A percentile compares a stretch with the other conserved stretches of the same genome.
Conservation (phyloP, 2,888 invertebrate species). For the Ernsta delagoae region DNA sequence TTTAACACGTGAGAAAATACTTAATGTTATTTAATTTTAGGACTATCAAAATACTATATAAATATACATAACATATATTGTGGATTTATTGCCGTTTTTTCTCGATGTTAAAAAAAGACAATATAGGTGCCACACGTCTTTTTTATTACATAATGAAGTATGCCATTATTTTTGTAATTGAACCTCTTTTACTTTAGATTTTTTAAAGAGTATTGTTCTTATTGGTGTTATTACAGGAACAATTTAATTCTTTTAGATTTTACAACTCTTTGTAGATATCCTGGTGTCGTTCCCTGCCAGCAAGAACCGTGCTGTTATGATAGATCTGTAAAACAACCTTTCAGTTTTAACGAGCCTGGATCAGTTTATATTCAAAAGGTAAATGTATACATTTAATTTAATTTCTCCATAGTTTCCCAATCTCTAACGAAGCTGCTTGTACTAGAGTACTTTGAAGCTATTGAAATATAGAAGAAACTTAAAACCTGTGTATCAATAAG, state of each 20-base stretch:
- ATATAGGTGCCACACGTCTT: too few species aligned
- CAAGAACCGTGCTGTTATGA: background rate
- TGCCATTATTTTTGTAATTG: too few species aligned
- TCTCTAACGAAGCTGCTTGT: background rate
- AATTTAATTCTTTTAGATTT: background rate
- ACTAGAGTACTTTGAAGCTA: too few species aligned
- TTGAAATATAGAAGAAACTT: background rate
- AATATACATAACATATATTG: too few species aligned
- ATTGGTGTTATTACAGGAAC: too few species aligned
- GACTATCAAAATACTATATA: background rate
- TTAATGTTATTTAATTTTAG: background rate
- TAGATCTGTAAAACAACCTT: background rate
- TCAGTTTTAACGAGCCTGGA: background rate
- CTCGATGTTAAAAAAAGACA: too few species aligned
- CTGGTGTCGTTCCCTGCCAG: background rate
- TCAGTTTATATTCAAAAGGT: constrained; percentile 26
- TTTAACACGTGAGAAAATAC: constrained; percentile 53
- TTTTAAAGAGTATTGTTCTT: too few species aligned
- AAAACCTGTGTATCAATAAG: too few species aligned
- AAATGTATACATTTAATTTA: background rate
- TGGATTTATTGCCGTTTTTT: too few species aligned
- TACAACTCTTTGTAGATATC: constrained; percentile 9
- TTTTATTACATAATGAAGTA: too few species aligned
- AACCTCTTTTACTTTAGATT: too few species aligned
- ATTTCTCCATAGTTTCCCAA: too few species aligned